Evolutionary conservation across 2,888 invertebrate species (phyloP).

Genomic region (Caenorhabditis sp.): DNA sequence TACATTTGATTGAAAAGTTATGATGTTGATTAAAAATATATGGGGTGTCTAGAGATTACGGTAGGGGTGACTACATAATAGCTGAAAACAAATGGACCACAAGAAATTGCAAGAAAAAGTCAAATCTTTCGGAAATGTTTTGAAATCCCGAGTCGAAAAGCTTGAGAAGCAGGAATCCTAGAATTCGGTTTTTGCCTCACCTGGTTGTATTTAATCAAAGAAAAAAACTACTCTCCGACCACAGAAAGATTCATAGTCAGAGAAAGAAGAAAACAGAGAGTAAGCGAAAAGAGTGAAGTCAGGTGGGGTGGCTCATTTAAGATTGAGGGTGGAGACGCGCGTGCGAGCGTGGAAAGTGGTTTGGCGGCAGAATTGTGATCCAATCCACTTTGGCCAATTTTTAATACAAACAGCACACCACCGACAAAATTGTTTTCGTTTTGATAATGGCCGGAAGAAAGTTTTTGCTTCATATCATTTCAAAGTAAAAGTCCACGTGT

Average conservation of each 20-base stretch:
- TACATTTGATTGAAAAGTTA: neutral
- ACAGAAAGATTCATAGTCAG: constrained; percentile 25
- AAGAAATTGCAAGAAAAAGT: neutral
- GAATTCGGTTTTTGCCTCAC: constrained; percentile 45
- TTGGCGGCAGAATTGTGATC: neutral
- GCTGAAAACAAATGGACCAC: neutral
- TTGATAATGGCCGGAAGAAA: no score
- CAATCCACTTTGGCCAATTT: constrained; percentile 6
- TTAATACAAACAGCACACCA: neutral
- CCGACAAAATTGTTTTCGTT: neutral
- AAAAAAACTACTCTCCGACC: no score
- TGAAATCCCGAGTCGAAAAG: neutral
- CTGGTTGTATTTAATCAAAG: constrained; percentile 53
- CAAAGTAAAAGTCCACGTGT: constrained; percentile 4
- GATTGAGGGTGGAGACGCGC: constrained; percentile 17
- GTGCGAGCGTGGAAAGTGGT: constrained; percentile 8
- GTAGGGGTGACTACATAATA: no score
- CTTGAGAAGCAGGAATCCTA: constrained; percentile 25
- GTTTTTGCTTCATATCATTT: no score
- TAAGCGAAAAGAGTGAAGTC: constrained; percentile 2
- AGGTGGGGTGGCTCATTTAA: constrained; percentile 43
- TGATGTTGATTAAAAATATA: neutral
- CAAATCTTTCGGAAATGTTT: neutral
- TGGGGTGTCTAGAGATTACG: neutral
- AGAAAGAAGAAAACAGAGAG: constrained; percentile 22